Percentiles rank a stretch among this genome's conserved stretches.
These are phyloP conservation scores for Nothoprocta pentlandii DNA, from an alignment of 2,113 vertebrate genomes.

Conservation along the genomic window DNA sequence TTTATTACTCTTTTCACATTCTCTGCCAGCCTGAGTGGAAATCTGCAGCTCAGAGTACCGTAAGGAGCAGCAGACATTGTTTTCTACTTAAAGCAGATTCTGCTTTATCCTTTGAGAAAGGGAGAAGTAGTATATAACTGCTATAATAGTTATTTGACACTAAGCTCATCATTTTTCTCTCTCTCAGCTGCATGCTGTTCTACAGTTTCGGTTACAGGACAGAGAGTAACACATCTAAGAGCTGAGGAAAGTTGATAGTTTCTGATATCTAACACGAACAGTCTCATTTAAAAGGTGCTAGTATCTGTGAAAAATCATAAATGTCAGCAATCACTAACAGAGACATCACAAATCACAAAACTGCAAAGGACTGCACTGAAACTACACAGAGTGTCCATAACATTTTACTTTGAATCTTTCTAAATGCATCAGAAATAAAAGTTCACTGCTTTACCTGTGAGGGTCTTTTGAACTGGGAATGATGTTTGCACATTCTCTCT, in stretches of 20 bases:
- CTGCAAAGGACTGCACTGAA: not conserved
- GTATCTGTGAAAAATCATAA: not conserved
- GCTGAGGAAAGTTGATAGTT: not conserved
- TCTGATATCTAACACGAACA: not conserved
- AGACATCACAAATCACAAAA: not conserved
- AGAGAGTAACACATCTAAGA: not conserved
- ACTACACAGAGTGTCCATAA: not conserved
- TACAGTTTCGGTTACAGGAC: not conserved
- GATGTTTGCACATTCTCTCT: constrained; percentile 91
- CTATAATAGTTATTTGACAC: not conserved
- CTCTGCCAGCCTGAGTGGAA: not conserved
- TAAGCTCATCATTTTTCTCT: not conserved
- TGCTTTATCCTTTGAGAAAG: not conserved
- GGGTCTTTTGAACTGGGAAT: constrained; percentile 87
- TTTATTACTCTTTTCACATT: not conserved
- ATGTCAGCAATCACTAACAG: not conserved
- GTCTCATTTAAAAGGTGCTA: not conserved
- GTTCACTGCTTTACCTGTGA: constrained; percentile 81
- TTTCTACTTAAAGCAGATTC: not conserved
- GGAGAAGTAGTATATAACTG: not conserved
- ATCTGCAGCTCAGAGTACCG: not conserved
- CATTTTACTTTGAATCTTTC: not conserved
- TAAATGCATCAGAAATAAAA: not conserved
- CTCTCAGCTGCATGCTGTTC: not conserved
- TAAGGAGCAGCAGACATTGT: not conserved